Percentiles rank a stretch among this genome's conserved stretches.
Evolutionary conservation across 2,797 vertebrate genomes (phyloP).

Genomic region (Lacerta viridis): DNA sequence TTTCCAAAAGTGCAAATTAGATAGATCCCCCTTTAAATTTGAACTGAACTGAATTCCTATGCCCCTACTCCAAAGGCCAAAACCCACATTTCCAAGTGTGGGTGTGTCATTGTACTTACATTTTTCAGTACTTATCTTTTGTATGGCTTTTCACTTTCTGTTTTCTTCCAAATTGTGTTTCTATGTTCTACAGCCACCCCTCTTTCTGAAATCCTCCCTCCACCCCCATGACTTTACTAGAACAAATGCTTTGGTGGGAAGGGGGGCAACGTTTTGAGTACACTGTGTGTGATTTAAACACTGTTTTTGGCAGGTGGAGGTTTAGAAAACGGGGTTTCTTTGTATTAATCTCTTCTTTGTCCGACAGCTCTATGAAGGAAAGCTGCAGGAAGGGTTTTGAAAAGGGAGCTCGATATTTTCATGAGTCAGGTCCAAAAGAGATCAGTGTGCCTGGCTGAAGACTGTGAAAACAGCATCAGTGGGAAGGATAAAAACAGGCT

Average conservation of each 20-base stretch:
- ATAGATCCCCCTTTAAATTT: too few relatives aligned
- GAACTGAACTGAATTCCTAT: too few relatives aligned
- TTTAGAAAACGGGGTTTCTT: conserved; percentile 21
- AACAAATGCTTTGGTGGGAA: background rate
- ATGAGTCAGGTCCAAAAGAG: background rate
- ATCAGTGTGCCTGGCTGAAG: background rate
- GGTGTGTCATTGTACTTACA: background rate
- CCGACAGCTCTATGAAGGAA: conserved; percentile 4
- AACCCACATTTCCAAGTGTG: background rate
- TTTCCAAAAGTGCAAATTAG: too few relatives aligned
- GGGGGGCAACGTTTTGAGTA: background rate
- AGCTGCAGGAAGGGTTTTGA: background rate
- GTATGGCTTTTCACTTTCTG: too few relatives aligned
- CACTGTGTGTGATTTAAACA: background rate
- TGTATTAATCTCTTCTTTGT: conserved; percentile 7
- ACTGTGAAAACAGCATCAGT: background rate
- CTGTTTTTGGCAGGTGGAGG: conserved; percentile 7
- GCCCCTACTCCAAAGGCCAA: too few relatives aligned
- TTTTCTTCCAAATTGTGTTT: background rate
- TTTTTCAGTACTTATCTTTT: background rate
- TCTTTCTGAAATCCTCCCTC: background rate
- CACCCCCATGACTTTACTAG: background rate
- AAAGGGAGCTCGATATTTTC: conserved; percentile 20
- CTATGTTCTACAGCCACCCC: background rate
- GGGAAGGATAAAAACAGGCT: conserved; percentile 8